phyloP scores from a whole-genome alignment of 2,797 vertebrate species.

The Sciaenops ocellatus region DNA sequence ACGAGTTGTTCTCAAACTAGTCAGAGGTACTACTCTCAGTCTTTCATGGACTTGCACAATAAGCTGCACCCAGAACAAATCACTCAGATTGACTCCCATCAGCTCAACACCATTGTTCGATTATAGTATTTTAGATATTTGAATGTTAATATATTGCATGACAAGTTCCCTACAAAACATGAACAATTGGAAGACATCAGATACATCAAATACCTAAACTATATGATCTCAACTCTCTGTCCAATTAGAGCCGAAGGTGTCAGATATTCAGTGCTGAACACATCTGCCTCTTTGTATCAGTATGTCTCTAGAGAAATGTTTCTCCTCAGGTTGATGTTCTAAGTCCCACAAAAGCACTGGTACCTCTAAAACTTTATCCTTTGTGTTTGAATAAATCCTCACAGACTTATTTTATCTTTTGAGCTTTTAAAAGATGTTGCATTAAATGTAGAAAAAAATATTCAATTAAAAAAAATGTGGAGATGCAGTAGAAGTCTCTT shows the following conservation, averaged over 20 bases:
- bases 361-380: conserved; percentile 32
- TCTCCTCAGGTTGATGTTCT: conserved; percentile 56
- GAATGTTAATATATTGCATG: not conserved
- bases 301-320: conserved; percentile 37
- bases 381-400: conserved; percentile 50
- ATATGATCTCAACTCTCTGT: too few species aligned
- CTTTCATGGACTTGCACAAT: not conserved
- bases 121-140: not conserved
- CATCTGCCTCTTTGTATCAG: conserved; percentile 42
- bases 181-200: not conserved
- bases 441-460: conserved; percentile 55
- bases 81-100: too few species aligned
- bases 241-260: not conserved
- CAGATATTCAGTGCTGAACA: not conserved
- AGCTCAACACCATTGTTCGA: not conserved
- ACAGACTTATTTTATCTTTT: conserved; percentile 41
- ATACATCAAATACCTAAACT: not conserved
- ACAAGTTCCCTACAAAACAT: not conserved
- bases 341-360: conserved; percentile 18
- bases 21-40: not conserved
- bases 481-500: conserved; percentile 31
- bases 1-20: not conserved
- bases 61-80: not conserved
- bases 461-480: conserved; percentile 30
- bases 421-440: conserved; percentile 54